These are phyloP conservation scores for Cynoglossus semilaevis DNA, from an alignment of 2,113 vertebrate species.

Conservation along the genomic window DNA sequence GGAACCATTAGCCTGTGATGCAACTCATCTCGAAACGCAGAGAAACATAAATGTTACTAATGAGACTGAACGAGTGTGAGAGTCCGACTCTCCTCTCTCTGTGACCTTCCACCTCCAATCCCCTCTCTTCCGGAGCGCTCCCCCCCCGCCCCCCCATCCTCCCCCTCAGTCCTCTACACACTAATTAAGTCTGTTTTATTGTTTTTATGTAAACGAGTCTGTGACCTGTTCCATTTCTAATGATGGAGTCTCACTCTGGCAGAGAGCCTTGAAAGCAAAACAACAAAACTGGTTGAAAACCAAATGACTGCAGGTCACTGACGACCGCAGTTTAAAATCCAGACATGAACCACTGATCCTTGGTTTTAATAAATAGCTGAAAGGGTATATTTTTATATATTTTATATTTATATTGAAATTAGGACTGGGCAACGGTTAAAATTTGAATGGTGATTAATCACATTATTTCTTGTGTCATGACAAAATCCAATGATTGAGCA, in stretches of 20 bases:
- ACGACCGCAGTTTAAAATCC: no score
- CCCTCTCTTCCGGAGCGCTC: slow-evolving; percentile 12
- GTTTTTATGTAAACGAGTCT: neutral
- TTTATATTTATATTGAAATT: no score
- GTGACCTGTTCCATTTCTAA: slow-evolving; percentile 23
- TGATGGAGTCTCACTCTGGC: slow-evolving; percentile 1
- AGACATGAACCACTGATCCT: no score
- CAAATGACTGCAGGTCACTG: neutral
- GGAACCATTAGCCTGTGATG: slow-evolving; percentile 38
- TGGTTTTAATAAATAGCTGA: no score
- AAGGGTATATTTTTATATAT: no score
- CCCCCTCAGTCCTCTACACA: slow-evolving; percentile 10
- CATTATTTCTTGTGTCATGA: no score
- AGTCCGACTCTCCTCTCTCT: slow-evolving; percentile 14
- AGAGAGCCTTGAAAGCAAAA: slow-evolving; percentile 33
- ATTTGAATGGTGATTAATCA: no score
- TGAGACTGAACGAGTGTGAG: slow-evolving; percentile 31
- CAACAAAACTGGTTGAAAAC: neutral
- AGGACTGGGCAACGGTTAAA: no score
- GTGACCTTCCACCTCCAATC: slow-evolving; percentile 28
- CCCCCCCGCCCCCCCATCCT: slow-evolving; percentile 6
- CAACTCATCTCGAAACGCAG: slow-evolving; percentile 15
- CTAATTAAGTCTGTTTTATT: slow-evolving; percentile 9
- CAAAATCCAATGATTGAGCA: no score
- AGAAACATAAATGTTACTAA: slow-evolving; percentile 21